Evolutionary conservation across 2,113 vertebrate species (phyloP), one percentile per base, ranked within the genome.

Genomic region (Piprites chloris): DNA sequence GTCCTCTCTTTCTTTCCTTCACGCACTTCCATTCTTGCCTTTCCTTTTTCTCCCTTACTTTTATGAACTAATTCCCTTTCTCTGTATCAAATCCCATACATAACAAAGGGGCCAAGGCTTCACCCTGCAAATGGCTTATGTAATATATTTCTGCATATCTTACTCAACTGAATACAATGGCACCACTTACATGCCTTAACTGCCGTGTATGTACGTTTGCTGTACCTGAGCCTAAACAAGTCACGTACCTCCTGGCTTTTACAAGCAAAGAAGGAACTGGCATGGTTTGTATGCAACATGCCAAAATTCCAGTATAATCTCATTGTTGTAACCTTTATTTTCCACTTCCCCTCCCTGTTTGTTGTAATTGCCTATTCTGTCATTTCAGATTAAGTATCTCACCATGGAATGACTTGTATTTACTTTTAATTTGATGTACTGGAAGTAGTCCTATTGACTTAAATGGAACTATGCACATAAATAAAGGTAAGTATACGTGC

Each of bases 221-320:
- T n/a, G 19, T 33, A 5, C 42, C 22, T 39, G n/a, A 90, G 49
- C 49, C 63, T 15, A 28, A 83, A 18, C 12, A 80, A 69, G 55
- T 71, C 79, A 71, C 76, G 59, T 35, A 55, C 50, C 83, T 78
- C 58, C 42, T 6, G 32, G 47, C 41, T 73, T 93, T 69, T 35
- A 76, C 26, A 69, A 73, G 42, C 46, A 46, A 58, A 84, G 58
- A 92, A 66, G 55, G 50, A 93, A 88, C 75, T 67, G 42, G 17
- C 0, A 0, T 37, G 55, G 35, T 89, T 89, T 71, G 42, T 44
- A 71, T 14, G 77, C 46, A 81, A 42, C 37, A 37, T 9, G 76
- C 14, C 68, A 86, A 62, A 93, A 71, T 83, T 86, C 72, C 94
- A 81, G 50, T n/a, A 74, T 90, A 94, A 93, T 84, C 83, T 87